A percentile compares a stretch with the other conserved stretches of the same genome.
phyloP scores from a whole-genome alignment of 2,888 invertebrate genomes.

The Nomada flava region DNA sequence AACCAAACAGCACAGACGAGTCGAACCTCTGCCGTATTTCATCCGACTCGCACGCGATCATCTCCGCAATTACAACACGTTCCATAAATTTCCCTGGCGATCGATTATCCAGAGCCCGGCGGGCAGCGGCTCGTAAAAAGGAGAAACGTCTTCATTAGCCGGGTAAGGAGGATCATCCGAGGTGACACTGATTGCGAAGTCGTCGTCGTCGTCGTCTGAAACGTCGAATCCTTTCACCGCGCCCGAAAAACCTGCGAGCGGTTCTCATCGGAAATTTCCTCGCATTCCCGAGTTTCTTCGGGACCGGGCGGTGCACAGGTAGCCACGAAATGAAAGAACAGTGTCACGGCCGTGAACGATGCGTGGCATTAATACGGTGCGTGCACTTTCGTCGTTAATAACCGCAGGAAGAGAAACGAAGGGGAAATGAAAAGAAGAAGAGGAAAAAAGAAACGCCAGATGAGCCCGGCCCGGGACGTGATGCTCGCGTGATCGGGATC shows the following conservation, averaged over 20 bases:
- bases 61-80: neutral
- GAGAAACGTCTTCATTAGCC: slow-evolving; percentile 31
- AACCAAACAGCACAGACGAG: neutral
- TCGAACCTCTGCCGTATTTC: neutral
- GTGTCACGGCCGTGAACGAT: slow-evolving; percentile 75
- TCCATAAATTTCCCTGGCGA: slow-evolving; percentile 8
- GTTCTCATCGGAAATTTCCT: slow-evolving; percentile 43
- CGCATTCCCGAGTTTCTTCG: slow-evolving; percentile 42
- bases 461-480: slow-evolving; percentile 54
- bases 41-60: neutral
- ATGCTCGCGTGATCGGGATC: slow-evolving; percentile 48
- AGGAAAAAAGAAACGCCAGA: slow-evolving; percentile 57
- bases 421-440: neutral
- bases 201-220: neutral
- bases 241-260: neutral
- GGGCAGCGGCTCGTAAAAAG: neutral
- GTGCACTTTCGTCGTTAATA: slow-evolving; percentile 69
- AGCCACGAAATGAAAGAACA: slow-evolving; percentile 65
- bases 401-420: slow-evolving; percentile 29
- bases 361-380: slow-evolving; percentile 30
- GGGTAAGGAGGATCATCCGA: neutral
- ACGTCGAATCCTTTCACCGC: slow-evolving; percentile 24
- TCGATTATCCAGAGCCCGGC: neutral
- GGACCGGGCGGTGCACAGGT: slow-evolving; percentile 23
- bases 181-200: neutral